These are phyloP conservation scores for Podiceps cristatus DNA, from an alignment of 2,113 vertebrate genomes.

Conservation along the genomic window DNA sequence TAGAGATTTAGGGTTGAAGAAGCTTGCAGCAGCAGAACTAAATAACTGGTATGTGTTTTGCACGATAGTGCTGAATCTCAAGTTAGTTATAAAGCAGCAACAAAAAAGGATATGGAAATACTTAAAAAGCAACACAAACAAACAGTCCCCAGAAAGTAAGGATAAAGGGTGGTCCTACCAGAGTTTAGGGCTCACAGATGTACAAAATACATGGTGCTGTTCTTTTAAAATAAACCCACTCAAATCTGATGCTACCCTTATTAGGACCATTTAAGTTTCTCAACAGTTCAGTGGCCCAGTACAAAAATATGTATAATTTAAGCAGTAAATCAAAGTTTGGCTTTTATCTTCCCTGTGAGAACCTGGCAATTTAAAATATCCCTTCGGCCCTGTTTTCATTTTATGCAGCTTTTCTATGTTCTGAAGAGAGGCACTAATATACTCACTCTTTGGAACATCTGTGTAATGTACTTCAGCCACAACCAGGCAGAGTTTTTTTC, in stretches of 20 bases:
- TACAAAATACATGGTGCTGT: not conserved
- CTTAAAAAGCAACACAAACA: not conserved
- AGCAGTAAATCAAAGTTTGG: constrained; percentile 2
- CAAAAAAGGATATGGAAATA: not conserved
- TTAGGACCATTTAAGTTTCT: not conserved
- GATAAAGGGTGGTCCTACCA: not conserved
- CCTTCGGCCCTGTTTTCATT: not conserved
- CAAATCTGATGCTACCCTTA: not conserved
- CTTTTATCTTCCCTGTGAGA: constrained; percentile 5
- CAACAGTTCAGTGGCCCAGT: not conserved
- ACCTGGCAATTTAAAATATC: not conserved
- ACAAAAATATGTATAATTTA: constrained; percentile 2
- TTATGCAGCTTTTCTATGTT: not conserved
- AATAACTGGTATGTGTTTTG: not conserved
- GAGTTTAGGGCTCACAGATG: not conserved
- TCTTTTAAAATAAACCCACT: not conserved
- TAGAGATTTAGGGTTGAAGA: not conserved
- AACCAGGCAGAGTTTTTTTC: not conserved
- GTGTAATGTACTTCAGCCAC: not conserved
- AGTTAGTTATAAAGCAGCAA: not conserved
- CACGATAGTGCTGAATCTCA: not conserved
- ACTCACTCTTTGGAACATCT: not conserved
- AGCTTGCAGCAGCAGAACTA: not conserved
- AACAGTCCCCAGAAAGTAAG: not conserved
- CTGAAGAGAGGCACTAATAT: not conserved